Evolutionary conservation across 2,797 vertebrate species (phyloP).

Genomic region (Psittacula echo): DNA sequence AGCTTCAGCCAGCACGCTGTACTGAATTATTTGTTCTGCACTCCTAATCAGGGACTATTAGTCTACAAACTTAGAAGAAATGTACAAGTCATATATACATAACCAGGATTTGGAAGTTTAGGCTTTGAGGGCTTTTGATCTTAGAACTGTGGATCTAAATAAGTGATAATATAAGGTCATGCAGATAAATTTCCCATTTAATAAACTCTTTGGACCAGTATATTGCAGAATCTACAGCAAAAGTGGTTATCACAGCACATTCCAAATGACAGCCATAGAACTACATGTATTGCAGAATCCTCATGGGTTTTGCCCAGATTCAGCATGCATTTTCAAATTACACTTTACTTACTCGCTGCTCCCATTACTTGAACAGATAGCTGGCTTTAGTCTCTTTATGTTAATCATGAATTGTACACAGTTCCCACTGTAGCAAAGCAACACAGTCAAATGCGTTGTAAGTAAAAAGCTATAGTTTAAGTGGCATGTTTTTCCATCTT

Average conservation of each 20-base stretch:
- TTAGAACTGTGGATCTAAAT: neutral
- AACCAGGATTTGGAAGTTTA: neutral
- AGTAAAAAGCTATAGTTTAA: neutral
- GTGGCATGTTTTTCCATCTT: neutral
- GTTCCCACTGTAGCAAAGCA: neutral
- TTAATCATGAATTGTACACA: neutral
- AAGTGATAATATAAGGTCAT: neutral
- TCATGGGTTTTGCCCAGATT: neutral
- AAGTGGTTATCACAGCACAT: neutral
- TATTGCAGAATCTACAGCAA: neutral
- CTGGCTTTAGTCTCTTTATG: neutral
- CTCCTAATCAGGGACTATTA: neutral
- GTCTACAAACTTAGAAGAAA: neutral
- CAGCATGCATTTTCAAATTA: neutral
- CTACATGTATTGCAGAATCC: neutral
- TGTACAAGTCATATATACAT: neutral
- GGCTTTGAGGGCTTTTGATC: constrained; percentile 2
- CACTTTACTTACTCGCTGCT: neutral
- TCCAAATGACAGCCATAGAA: neutral
- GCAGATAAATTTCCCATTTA: neutral
- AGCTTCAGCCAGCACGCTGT: neutral
- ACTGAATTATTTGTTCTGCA: constrained; percentile 26
- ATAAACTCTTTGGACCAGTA: neutral
- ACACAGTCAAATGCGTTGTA: neutral
- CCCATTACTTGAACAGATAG: neutral